These are phyloP conservation scores for Nephrotoma flavescens DNA, from an alignment of 2,888 invertebrate species.

Conservation along the genomic window DNA sequence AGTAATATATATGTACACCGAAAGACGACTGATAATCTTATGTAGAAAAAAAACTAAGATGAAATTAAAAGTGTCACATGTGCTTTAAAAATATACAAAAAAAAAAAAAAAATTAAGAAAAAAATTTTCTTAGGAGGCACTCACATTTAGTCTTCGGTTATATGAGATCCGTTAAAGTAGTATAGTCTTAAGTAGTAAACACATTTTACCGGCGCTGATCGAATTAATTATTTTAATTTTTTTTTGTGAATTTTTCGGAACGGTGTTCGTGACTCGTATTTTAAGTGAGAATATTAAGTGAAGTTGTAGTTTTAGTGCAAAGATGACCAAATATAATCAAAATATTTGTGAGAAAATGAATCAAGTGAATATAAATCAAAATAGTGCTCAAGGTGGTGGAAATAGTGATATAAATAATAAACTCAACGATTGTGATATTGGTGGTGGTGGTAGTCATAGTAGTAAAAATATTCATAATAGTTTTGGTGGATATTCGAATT, in stretches of 20 bases:
- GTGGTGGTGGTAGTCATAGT: not conserved
- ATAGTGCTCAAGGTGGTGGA: not conserved
- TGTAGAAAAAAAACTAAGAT: not conserved
- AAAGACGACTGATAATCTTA: not conserved
- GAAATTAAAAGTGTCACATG: conserved; percentile 5
- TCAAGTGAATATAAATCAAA: not conserved
- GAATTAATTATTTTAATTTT: not conserved
- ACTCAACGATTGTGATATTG: not conserved
- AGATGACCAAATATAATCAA: conserved; percentile 5
- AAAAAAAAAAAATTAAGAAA: not conserved
- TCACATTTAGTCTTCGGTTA: conserved; percentile 2
- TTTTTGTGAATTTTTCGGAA: not conserved
- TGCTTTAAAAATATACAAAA: not conserved
- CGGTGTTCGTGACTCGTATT: not conserved
- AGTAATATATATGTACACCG: not conserved
- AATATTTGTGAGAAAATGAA: conserved; percentile 1
- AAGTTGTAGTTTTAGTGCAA: not conserved
- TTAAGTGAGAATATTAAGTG: not conserved
- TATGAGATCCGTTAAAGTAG: not conserved
- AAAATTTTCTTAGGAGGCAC: not conserved
- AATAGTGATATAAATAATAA: not conserved
- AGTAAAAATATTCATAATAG: not conserved
- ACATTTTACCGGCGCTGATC: not conserved
- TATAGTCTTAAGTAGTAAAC: not conserved
- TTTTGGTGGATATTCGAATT: not conserved